Evolutionary conservation across 1,140 invertebrate genomes (phyloP).

Genomic region (Hestina assimilis): DNA sequence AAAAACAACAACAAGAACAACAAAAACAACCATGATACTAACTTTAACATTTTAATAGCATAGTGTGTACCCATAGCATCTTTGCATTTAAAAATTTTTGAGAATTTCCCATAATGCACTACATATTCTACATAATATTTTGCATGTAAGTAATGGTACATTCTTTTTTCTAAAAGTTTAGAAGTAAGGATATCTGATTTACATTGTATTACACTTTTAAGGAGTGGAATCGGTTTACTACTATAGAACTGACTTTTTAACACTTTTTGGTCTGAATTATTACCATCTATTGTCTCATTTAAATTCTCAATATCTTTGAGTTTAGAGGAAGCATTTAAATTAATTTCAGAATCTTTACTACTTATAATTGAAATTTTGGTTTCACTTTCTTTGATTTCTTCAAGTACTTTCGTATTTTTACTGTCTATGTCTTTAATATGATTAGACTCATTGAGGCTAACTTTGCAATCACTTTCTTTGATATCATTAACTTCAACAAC

Average conservation of each 20-base stretch:
- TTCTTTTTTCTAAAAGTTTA: slow-evolving; percentile 19
- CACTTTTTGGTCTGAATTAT: not conserved
- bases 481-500: too few relatives aligned
- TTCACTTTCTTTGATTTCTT: too few relatives aligned
- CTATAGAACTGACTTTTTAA: not conserved
- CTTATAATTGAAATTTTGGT: too few relatives aligned
- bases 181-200: not conserved
- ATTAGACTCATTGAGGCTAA: too few relatives aligned
- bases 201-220: not conserved
- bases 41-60: slow-evolving; percentile 43
- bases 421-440: too few relatives aligned
- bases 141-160: slow-evolving; percentile 22
- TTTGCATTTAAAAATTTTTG: slow-evolving; percentile 43
- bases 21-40: slow-evolving; percentile 16
- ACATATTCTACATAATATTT: slow-evolving; percentile 22
- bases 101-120: slow-evolving; percentile 36
- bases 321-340: too few relatives aligned
- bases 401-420: too few relatives aligned
- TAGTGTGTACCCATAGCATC: slow-evolving; percentile 20
- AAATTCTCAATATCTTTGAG: not conserved
- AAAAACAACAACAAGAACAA: slow-evolving; percentile 10
- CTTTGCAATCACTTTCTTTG: too few relatives aligned
- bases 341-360: too few relatives aligned
- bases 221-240: not conserved
- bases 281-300: not conserved